These are phyloP conservation scores for Metacarcinus magister DNA, from an alignment of 2,888 invertebrate genomes.

Conservation along the genomic window DNA sequence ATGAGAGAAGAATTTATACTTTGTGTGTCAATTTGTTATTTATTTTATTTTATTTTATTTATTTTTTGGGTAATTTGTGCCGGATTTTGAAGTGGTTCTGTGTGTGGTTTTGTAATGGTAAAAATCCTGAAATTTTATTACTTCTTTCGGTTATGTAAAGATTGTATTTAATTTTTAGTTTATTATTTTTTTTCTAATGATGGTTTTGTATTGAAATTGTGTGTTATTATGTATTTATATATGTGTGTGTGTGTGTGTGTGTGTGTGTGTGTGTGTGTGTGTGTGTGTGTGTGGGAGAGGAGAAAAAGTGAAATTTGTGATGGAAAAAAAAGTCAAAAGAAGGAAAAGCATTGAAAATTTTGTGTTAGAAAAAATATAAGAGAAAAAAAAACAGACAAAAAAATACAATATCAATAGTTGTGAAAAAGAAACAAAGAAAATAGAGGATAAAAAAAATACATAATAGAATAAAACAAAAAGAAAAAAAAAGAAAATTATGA, in stretches of 20 bases:
- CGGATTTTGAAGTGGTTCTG: too few relatives aligned
- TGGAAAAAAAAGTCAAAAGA: background rate
- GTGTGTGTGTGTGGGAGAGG: background rate
- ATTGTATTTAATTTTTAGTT: background rate
- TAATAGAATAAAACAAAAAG: background rate
- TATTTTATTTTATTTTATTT: too few relatives aligned
- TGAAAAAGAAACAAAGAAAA: background rate
- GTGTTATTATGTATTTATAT: background rate
- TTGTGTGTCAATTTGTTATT: too few relatives aligned
- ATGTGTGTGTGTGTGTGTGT: background rate
- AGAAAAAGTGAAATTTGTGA: too few relatives aligned
- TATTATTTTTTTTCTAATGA: background rate
- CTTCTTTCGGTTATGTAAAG: background rate
- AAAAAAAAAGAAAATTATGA: background rate
- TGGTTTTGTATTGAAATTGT: background rate
- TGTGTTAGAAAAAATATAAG: too few relatives aligned
- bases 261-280: background rate
- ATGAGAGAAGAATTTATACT: too few relatives aligned
- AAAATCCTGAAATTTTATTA: too few relatives aligned
- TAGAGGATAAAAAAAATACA: background rate
- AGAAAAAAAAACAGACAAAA: too few relatives aligned
- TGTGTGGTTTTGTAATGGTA: background rate
- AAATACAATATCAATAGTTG: too few relatives aligned
- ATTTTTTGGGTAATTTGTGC: too few relatives aligned
- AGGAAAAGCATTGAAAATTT: too few relatives aligned